Evolutionary conservation across 2,797 vertebrate species (phyloP), one percentile per base, ranked within the genome.

Genomic region (Tapera naevia): DNA sequence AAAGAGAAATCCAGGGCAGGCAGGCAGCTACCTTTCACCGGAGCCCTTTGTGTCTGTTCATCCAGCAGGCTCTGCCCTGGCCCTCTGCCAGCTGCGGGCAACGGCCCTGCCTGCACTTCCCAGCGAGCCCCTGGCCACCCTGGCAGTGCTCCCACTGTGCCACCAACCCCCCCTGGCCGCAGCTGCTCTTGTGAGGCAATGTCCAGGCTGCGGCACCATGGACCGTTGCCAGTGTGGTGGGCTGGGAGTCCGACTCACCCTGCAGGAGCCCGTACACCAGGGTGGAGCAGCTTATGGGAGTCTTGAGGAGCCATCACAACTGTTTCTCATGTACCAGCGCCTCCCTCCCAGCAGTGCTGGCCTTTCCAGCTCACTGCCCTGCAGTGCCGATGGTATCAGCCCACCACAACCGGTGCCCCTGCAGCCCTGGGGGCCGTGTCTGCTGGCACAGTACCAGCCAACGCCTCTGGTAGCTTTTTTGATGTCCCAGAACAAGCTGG

Each of bases 401-500:
- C 28, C 2, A 2, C 83, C 0, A 0, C 5, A 22, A 69, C 74
- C 91, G 8, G 78, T 48, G 39, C 58, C 82, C 85, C 91, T 66
- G 6, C 2, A 2, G 65, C 84, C 80, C 78, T 3, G 4, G 80
- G 64, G 90, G 86, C 80, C 4, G 11, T 17, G 92, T 91, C 92
- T 93, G 83, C 91, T 94, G 96, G 94, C 92, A 69, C 14, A 0
- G 32, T 83, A 90, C 80, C 88, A 91, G 86, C 60, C 88, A 67
- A n/a, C 1, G 73, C 94, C 93, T 94, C 76, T 90, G 87, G 94
- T 91, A 83, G 90, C 93, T 90, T 90, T 94, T 95, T 50, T 96
- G 88, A 88, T 88, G 73, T 96, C 83, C 90, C 88, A 94, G 90
- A 95, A 95, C 92, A 91, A 94, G 94, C 92, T 88, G 83, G 89